phyloP scores from a whole-genome alignment of 2,888 invertebrate species.

The Drosophila pegasa region DNA sequence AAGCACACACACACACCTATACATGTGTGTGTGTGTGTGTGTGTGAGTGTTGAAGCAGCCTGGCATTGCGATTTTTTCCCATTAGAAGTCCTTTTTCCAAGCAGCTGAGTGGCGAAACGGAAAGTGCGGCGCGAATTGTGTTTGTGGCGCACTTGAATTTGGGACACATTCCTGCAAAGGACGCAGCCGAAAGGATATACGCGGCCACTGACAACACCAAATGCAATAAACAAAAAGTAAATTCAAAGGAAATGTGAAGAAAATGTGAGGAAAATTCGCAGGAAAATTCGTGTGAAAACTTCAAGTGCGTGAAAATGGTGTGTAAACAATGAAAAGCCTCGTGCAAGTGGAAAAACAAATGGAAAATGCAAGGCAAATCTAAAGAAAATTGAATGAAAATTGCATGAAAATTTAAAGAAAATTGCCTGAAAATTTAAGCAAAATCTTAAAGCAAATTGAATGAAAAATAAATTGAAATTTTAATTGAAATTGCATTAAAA shows the following conservation, averaged over 20 bases:
- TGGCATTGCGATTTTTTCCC: slow-evolving; percentile 64
- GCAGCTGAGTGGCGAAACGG: slow-evolving; percentile 68
- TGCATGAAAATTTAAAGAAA: background rate
- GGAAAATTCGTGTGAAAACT: background rate
- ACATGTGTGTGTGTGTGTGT: background rate
- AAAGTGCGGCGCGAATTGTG: slow-evolving; percentile 74
- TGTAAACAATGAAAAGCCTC: slow-evolving; percentile 48
- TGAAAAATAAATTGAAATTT: background rate
- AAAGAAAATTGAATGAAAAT: slow-evolving; percentile 1
- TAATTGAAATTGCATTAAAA: background rate
- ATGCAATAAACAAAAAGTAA: background rate
- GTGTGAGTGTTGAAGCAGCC: background rate
- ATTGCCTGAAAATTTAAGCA: background rate
- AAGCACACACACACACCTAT: slow-evolving; percentile 21
- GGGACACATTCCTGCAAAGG: slow-evolving; percentile 81
- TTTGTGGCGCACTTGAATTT: slow-evolving; percentile 80
- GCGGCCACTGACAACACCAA: slow-evolving; percentile 21
- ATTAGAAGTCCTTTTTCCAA: slow-evolving; percentile 58
- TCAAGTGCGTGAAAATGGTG: slow-evolving; percentile 20
- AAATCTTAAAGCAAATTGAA: background rate
- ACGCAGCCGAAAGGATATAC: slow-evolving; percentile 64
- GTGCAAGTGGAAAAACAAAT: slow-evolving; percentile 9
- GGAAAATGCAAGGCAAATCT: slow-evolving; percentile 32
- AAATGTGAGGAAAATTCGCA: background rate
- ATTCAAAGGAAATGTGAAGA: background rate